A percentile compares a stretch with the other conserved stretches of the same genome.
Conservation (phyloP, 2,888 invertebrate genomes). For the Amphipoea lucens region DNA sequence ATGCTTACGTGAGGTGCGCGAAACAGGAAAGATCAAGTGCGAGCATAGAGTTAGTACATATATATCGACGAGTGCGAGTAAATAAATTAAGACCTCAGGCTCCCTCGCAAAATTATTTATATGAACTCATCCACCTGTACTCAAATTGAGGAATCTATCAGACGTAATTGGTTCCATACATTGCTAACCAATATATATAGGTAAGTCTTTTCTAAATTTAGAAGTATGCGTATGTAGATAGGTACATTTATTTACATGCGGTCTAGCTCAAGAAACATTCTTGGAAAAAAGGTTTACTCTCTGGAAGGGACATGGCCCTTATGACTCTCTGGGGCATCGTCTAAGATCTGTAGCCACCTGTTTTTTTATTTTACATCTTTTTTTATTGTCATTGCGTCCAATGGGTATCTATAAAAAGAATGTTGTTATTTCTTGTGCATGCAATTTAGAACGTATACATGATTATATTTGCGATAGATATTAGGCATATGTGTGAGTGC, state of each 20-base stretch:
- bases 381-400: conserved; percentile 75
- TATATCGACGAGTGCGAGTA: conserved; percentile 22
- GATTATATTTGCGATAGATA: conserved; percentile 14
- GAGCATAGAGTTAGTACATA: neutral
- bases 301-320: conserved; percentile 75
- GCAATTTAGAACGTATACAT: conserved; percentile 27
- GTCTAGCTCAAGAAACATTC: conserved; percentile 65
- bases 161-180: conserved; percentile 11
- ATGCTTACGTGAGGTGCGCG: conserved; percentile 28
- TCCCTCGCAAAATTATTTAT: conserved; percentile 45
- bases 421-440: conserved; percentile 31
- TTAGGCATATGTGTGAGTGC: conserved; percentile 2
- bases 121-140: conserved; percentile 26
- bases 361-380: conserved; percentile 72
- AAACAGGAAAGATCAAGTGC: conserved; percentile 48
- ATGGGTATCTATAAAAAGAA: conserved; percentile 59
- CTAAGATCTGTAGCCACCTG: conserved; percentile 76
- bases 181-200: conserved; percentile 50
- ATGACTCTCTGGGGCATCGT: conserved; percentile 78
- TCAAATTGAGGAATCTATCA: conserved; percentile 55
- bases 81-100: conserved; percentile 55
- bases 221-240: neutral
- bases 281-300: conserved; percentile 74
- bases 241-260: conserved; percentile 53
- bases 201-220: conserved; percentile 32